Base-by-base conservation (phyloP, 53 echinoderm and acorn worm genomes). In the Temnopleurus reevesii region DNA sequence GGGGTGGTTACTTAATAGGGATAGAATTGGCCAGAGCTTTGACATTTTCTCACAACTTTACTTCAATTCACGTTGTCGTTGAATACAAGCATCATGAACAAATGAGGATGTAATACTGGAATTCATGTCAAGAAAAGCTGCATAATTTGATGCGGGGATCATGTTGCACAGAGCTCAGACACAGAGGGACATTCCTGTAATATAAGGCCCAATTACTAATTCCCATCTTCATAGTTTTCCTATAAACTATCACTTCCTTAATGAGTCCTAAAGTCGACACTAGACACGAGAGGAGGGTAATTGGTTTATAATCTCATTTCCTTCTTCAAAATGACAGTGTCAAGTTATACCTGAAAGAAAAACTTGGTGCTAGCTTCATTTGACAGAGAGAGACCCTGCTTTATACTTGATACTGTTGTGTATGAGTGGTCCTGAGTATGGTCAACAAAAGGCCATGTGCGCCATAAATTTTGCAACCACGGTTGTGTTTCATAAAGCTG, bases 281-380 rank as follows among this genome's bases (percentile, higher is more conserved):
- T 49, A 46, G 51, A 79, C 46, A 79, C 4, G 49, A n/a, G 12
- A 35, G 34, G 34, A 10, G 29, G n/a, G 83, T 83, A 55, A 53
- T 83, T 55, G 83, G 83, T 36, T 83, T 83, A n/a, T n/a, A 56
- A 83, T 83, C 51, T 83, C 49, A 55, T 83, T 83, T 83, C 83
- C 83, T 83, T 55, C 55, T 29, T 31, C 23, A 35, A 53, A 83
- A 51, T 55, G 83, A 83, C 83, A 83, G 55, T 55, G 83, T 83
- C 83, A 83, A 83, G 83, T 49, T 18, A 47, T 28, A 25, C 71
- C 23, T 71, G 36, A n/a, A n/a, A n/a, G 21, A 23, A 71, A 41
- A 41, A 36, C 9, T 43, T 38, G 36, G n/a, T 38, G 71, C 23
- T 38, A 41, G 41, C 71, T 71, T 38, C 71, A 71, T 2, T 12